Conservation (phyloP, 2,797 vertebrate species). For the Chelon auratus region DNA sequence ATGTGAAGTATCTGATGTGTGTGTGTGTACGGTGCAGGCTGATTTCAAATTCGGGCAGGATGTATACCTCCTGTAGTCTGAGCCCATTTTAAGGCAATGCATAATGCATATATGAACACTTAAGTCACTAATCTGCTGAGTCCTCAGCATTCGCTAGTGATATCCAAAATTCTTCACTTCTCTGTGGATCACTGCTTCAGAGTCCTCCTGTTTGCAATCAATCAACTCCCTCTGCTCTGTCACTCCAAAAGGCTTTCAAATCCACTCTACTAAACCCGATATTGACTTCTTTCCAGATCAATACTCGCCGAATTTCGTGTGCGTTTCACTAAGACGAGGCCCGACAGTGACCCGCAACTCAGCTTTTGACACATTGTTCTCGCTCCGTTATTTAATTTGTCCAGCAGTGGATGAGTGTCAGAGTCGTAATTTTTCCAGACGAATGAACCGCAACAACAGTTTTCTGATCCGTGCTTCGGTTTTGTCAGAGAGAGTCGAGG, state of each 20-base stretch:
- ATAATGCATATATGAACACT: background rate
- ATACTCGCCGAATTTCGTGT: conserved; percentile 1
- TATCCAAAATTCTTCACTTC: background rate
- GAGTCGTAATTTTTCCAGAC: background rate
- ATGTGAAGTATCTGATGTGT: too few species aligned
- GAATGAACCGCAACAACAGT: background rate
- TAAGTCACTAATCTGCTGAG: background rate
- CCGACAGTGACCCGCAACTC: background rate
- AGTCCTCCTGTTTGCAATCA: background rate
- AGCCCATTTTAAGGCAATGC: too few species aligned
- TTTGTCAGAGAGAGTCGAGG: background rate
- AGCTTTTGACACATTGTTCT: background rate
- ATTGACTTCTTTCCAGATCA: conserved; percentile 14
- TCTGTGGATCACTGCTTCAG: background rate
- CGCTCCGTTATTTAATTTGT: conserved; percentile 3
- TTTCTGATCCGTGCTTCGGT: background rate
- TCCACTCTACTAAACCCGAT: background rate
- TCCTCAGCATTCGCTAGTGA: background rate
- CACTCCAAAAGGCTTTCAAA: background rate
- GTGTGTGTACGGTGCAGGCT: too few species aligned
- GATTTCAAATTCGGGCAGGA: too few species aligned
- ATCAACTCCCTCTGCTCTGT: conserved; percentile 1
- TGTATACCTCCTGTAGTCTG: too few species aligned
- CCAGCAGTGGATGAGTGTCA: too few species aligned
- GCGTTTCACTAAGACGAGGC: conserved; percentile 5